Evolutionary conservation across 1,140 invertebrate genomes (phyloP), one percentile per base, ranked within the genome.

Genomic region (Drosophila tsacasi): DNA sequence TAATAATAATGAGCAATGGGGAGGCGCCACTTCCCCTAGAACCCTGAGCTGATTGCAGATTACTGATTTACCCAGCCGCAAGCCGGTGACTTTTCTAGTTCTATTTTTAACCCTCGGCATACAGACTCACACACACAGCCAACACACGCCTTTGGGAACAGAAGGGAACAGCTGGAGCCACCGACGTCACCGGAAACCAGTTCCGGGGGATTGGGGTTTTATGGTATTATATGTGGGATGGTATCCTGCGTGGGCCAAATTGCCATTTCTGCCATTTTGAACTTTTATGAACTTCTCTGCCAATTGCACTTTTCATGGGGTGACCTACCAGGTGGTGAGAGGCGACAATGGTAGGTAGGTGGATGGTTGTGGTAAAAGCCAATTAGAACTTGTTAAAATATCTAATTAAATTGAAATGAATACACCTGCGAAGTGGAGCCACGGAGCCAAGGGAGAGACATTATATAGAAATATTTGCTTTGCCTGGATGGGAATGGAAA

Each of bases 1-100:
- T 79, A 60, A 79, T 79, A 79, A 79, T 60, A 73, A 77, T 69
- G 52, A 77, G 47, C 73, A 19, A 17, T 40, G 30, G 13, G 35
- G 35, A 13, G 42, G 55, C 19, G 30, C 30, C 30, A 15, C 50
- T 40, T 35, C 12, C 21, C n/a, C n/a, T n/a, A 8, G 19, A 55
- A 23, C 35, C 52, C 55, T 39, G 50, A 25, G 21, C 49, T 76
- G 69, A 65, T 76, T 76, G 63, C 73, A 77, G 73, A 77, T 61
- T 77, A 60, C 75, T 47, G 75, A 77, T 77, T 76, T 49, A 57
- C n/a, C 55, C 73, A 9, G 25, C 17, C 25, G n/a, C 57, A 57
- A 76, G 62, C 62, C 73, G 75, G 49, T 67, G 54, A 62, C 64
- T 60, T 61, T 76, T 60, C 74, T 61, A 61, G 42, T 57, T 55